A percentile compares a stretch with the other conserved stretches of the same genome.
phyloP scores from a whole-genome alignment of 2,888 invertebrate species.

The Drosophila emarginata region DNA sequence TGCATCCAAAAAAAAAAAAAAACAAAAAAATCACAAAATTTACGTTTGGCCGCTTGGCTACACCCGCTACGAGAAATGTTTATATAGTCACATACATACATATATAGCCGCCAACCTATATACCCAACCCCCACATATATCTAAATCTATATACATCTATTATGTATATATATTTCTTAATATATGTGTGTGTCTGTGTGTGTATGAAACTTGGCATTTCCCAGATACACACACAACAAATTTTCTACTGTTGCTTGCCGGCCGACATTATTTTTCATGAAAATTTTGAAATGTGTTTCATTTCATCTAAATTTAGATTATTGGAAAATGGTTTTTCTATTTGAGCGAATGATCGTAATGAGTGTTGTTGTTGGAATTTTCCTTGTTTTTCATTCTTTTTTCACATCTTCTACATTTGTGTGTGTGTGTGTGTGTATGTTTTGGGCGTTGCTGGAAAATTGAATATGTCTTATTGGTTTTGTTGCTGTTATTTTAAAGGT shows the following conservation, averaged over 20 bases:
- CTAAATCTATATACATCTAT: slow-evolving; percentile 22
- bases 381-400: slow-evolving; percentile 25
- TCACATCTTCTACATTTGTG: slow-evolving; percentile 6
- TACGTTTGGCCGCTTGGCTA: slow-evolving; percentile 51
- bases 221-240: slow-evolving; percentile 53
- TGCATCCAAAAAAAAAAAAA: slow-evolving; percentile 52
- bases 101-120: slow-evolving; percentile 12
- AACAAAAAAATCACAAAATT: slow-evolving; percentile 65
- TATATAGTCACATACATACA: slow-evolving; percentile 52
- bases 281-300: slow-evolving; percentile 78
- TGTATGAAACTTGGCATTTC: slow-evolving; percentile 54
- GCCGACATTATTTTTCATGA: slow-evolving; percentile 65
- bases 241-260: slow-evolving; percentile 44
- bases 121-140: slow-evolving; percentile 17
- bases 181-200: slow-evolving; percentile 18
- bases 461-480: slow-evolving; percentile 20
- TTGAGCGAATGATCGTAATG: slow-evolving; percentile 3
- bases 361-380: slow-evolving; percentile 25
- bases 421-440: slow-evolving; percentile 20
- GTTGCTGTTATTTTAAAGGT: slow-evolving; percentile 19
- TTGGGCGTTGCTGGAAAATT: slow-evolving; percentile 43
- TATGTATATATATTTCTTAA: slow-evolving; percentile 21
- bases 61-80: slow-evolving; percentile 67
- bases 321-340: slow-evolving; percentile 63
- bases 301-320: slow-evolving; percentile 75